These are phyloP conservation scores for Sesia apiformis DNA, from an alignment of 2,888 invertebrate genomes.

Conservation along the genomic window DNA sequence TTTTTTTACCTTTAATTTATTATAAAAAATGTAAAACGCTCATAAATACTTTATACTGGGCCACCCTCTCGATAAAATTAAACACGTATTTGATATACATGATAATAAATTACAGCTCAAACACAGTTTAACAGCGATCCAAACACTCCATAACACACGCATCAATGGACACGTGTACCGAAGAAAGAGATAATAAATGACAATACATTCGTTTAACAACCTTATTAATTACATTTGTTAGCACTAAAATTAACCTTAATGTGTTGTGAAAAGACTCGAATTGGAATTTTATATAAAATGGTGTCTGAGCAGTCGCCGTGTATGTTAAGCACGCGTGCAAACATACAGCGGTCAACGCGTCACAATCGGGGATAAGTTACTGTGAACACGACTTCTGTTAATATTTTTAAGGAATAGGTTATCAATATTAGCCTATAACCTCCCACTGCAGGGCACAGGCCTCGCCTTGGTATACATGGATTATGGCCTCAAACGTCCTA, in stretches of 20 bases:
- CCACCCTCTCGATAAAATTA: too few relatives aligned
- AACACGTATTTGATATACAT: neutral
- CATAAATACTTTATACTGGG: too few relatives aligned
- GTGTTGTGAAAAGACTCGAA: neutral
- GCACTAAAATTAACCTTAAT: neutral
- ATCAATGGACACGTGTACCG: slow-evolving; percentile 17
- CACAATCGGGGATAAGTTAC: slow-evolving; percentile 11
- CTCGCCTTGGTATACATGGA: too few relatives aligned
- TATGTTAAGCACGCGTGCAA: slow-evolving; percentile 24
- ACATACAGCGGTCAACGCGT: slow-evolving; percentile 27
- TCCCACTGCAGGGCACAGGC: too few relatives aligned
- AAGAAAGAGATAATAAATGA: neutral
- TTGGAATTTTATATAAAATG: neutral
- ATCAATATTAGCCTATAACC: too few relatives aligned
- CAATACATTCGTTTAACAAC: neutral
- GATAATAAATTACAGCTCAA: slow-evolving; percentile 18
- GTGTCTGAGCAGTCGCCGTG: slow-evolving; percentile 5
- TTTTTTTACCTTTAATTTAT: too few relatives aligned
- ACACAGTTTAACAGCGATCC: slow-evolving; percentile 17
- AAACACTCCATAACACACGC: slow-evolving; percentile 19
- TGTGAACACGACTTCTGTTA: slow-evolving; percentile 16
- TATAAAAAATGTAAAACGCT: too few relatives aligned
- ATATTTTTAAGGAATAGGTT: too few relatives aligned
- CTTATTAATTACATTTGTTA: neutral
- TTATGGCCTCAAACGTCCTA: too few relatives aligned